Base-by-base conservation (phyloP, 2,888 invertebrate species). In the Petrophora chlorosata region DNA sequence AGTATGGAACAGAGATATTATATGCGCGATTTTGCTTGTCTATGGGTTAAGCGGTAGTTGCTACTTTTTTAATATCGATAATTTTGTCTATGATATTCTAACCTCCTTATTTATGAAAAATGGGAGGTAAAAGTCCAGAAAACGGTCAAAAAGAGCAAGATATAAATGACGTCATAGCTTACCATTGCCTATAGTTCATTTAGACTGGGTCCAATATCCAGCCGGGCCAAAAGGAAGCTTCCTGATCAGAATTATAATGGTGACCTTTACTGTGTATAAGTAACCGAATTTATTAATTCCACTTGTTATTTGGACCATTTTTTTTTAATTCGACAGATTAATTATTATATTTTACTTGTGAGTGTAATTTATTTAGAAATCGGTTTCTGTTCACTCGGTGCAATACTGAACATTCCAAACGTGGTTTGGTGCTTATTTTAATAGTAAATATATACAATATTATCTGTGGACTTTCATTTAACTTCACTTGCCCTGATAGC, bases 391-490 rank as follows among this genome's bases (percentile, higher is more conserved):
- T 83, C 79, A 75, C 65, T 72, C 82, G 82, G 87, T 88, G 88
- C 88, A 88, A 88, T 87, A 86, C 80, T 77, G 85, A 84, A 88
- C 89, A 89, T 89, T 89, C 88, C 89, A 86, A 88, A 89, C 88
- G 63, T 83, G 74, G 87, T 89, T 88, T 89, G 88, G 89, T 88
- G 87, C 87, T 88, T 44, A 49, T 49, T 83, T 82, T 82, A 77
- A 81, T 79, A 87, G 86, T 85, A 86, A 89, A 85, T 74, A 72
- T 82, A 81, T 85, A 80, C 75, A 82, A 79, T 78, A 81, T 29
- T 13, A 73, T 63, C 35, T 59, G 43, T 74, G 75, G 56, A 78
- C 85, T 89, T 88, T 89, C 76, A 87, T 89, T 89, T 85, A 58
- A 57, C 51, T 49, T 58, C 35, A 63, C 73, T 79, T 77, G 79